Percentiles rank a stretch among this genome's conserved stretches.
phyloP scores from a whole-genome alignment of 2,113 vertebrate genomes.

The Ptychochromis oligacanthus region DNA sequence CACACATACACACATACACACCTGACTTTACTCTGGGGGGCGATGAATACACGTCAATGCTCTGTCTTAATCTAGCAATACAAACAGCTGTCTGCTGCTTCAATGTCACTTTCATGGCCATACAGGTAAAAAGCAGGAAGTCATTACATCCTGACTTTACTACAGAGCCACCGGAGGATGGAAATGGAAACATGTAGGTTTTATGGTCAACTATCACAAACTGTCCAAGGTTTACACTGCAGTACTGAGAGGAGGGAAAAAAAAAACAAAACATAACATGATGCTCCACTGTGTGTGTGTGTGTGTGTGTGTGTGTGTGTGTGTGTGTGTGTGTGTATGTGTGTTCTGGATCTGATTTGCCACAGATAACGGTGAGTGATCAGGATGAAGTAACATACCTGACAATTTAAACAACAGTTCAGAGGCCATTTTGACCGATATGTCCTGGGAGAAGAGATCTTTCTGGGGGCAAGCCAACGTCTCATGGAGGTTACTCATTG shows the following conservation, averaged over 20 bases:
- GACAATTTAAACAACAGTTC: slow-evolving; percentile 98
- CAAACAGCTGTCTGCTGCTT: slow-evolving; percentile 66
- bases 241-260: not conserved
- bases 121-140: slow-evolving; percentile 55
- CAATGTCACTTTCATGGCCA: slow-evolving; percentile 67
- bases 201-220: slow-evolving; percentile 51
- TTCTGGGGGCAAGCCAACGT: slow-evolving; percentile 89
- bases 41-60: slow-evolving; percentile 50
- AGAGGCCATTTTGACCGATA: slow-evolving; percentile 99
- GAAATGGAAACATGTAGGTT: slow-evolving; percentile 66
- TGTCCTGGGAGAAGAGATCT: slow-evolving; percentile 98
- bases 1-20: not conserved
- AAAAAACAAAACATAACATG: not conserved
- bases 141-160: slow-evolving; percentile 60
- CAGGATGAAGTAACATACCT: slow-evolving; percentile 78
- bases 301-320: not conserved
- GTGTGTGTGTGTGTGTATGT: not conserved
- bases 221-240: slow-evolving; percentile 49
- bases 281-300: slow-evolving; percentile 6
- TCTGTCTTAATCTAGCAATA: slow-evolving; percentile 67
- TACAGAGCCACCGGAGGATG: slow-evolving; percentile 48
- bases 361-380: not conserved
- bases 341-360: not conserved
- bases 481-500: slow-evolving; percentile 86
- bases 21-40: slow-evolving; percentile 36